Conservation (phyloP, 2,888 invertebrate species). For the Cataglyphis altisquamis region DNA sequence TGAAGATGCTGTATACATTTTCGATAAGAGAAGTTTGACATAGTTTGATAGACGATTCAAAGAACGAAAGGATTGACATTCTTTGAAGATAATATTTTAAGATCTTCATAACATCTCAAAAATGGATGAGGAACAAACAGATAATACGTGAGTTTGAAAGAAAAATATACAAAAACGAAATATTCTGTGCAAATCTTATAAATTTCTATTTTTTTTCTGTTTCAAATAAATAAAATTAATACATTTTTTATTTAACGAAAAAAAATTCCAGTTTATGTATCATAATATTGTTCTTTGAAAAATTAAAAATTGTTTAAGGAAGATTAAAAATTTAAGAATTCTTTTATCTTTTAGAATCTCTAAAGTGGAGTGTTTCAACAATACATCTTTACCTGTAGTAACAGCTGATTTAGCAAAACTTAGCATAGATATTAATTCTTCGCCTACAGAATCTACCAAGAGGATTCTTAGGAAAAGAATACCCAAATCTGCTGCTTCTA, state of each 20-base stretch:
- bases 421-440: constrained; percentile 74
- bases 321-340: constrained; percentile 14
- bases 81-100: constrained; percentile 11
- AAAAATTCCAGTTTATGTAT: neutral
- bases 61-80: constrained; percentile 3
- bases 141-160: constrained; percentile 59
- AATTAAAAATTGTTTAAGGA: neutral
- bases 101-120: constrained; percentile 47
- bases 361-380: constrained; percentile 48
- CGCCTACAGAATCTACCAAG: constrained; percentile 56
- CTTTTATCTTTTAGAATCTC: constrained; percentile 62
- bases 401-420: constrained; percentile 82
- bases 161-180: neutral
- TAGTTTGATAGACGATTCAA: neutral
- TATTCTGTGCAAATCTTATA: neutral
- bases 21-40: neutral
- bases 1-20: neutral
- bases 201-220: neutral
- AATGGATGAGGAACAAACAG: constrained; percentile 64
- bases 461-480: constrained; percentile 72
- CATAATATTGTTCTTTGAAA: neutral
- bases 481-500: constrained; percentile 61
- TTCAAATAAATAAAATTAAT: neutral
- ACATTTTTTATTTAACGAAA: neutral
- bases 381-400: constrained; percentile 81